Evolutionary conservation across 2,888 invertebrate species (phyloP).

Genomic region (Hirudinaria manillensis): DNA sequence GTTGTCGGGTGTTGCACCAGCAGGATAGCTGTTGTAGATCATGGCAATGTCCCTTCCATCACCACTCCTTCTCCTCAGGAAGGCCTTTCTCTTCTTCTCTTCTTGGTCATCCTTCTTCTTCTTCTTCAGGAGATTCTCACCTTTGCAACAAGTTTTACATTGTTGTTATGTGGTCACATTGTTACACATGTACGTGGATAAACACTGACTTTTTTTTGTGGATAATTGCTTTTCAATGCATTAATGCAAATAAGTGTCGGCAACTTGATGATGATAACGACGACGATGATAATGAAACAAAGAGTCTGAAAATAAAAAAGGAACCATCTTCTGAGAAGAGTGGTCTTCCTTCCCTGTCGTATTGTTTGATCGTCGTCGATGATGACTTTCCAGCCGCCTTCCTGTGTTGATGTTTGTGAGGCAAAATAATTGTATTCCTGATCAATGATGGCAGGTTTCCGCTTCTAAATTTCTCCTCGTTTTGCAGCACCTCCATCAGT

Average conservation of each 20-base stretch:
- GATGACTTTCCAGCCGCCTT: conserved; percentile 28
- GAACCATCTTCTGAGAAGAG: conserved; percentile 17
- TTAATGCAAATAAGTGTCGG: background rate
- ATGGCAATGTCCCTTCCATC: conserved; percentile 35
- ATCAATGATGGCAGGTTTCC: conserved; percentile 26
- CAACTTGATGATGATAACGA: background rate
- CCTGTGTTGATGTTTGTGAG: conserved; percentile 40
- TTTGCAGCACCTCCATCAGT: conserved; percentile 23
- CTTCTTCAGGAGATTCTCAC: conserved; percentile 1
- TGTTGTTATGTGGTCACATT: too few relatives aligned
- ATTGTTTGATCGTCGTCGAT: conserved; percentile 26
- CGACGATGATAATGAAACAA: background rate
- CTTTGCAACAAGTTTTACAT: background rate
- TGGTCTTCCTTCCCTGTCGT: conserved; percentile 19
- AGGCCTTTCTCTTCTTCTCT: conserved; percentile 6
- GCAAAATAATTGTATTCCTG: conserved; percentile 32
- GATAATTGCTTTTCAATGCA: too few relatives aligned
- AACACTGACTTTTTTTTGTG: too few relatives aligned
- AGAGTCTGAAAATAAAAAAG: background rate
- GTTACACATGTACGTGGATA: too few relatives aligned
- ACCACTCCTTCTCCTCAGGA: conserved; percentile 30
- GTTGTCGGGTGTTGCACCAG: conserved; percentile 37
- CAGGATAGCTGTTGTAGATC: conserved; percentile 37
- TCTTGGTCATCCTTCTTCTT: conserved; percentile 13
- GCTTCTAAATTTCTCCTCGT: conserved; percentile 26